Evolutionary conservation across 2,888 invertebrate species (phyloP).

Genomic region (Empis livida): DNA sequence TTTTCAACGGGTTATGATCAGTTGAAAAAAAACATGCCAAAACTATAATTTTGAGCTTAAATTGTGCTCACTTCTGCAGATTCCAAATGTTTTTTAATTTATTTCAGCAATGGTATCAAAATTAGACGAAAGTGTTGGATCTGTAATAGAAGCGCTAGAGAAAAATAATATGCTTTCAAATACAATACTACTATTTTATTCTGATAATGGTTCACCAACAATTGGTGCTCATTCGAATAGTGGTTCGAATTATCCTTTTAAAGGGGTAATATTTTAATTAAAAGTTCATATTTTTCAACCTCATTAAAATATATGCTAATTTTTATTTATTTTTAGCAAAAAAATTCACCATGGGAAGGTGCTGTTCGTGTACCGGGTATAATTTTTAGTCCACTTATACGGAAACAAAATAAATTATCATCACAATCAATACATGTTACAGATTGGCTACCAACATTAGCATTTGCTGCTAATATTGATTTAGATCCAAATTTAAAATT

Average conservation of each 20-base stretch:
- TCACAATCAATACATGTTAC: slow-evolving; percentile 60
- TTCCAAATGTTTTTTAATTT: too few species aligned
- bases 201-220: slow-evolving; percentile 79
- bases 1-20: too few species aligned
- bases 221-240: slow-evolving; percentile 54
- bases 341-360: slow-evolving; percentile 75
- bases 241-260: slow-evolving; percentile 64
- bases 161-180: slow-evolving; percentile 59
- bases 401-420: slow-evolving; percentile 42
- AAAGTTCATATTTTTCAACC: neutral
- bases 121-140: slow-evolving; percentile 73
- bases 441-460: slow-evolving; percentile 71
- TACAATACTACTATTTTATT: slow-evolving; percentile 71
- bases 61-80: too few species aligned
- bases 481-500: slow-evolving; percentile 27
- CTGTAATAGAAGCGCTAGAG: slow-evolving; percentile 54
- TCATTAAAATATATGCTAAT: neutral
- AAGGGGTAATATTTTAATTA: slow-evolving; percentile 45
- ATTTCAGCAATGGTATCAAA: slow-evolving; percentile 68
- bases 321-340: slow-evolving; percentile 39
- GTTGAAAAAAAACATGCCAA: too few species aligned
- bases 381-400: slow-evolving; percentile 54
- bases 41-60: too few species aligned
- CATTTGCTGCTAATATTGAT: slow-evolving; percentile 22
- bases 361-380: slow-evolving; percentile 64